Percentiles rank a stretch among this genome's conserved stretches.
These are phyloP conservation scores for Drosophila mimetica DNA, from an alignment of 2,888 invertebrate genomes.

Conservation along the genomic window DNA sequence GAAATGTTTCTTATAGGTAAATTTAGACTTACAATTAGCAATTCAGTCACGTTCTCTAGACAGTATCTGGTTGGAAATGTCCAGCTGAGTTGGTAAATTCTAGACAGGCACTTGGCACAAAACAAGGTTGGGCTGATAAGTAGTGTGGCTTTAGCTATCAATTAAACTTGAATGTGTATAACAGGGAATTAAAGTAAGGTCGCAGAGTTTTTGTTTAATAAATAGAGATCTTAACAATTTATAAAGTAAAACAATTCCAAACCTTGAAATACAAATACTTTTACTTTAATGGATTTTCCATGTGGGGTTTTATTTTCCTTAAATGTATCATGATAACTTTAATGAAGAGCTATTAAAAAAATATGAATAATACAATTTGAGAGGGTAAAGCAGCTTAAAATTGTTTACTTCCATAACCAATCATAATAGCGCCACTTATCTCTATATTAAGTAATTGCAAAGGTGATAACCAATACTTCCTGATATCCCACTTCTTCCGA, in stretches of 20 bases:
- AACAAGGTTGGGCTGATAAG: conserved; percentile 14
- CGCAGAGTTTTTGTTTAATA: not conserved
- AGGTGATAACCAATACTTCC: conserved; percentile 8
- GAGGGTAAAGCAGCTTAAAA: no score
- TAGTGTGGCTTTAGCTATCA: not conserved
- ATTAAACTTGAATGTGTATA: not conserved
- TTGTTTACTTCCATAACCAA: not conserved
- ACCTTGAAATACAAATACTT: not conserved
- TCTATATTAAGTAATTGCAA: conserved; percentile 4
- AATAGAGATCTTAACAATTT: not conserved
- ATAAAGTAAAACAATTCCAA: not conserved
- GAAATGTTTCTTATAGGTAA: conserved; percentile 20
- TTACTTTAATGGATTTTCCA: not conserved
- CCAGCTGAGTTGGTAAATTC: conserved; percentile 21
- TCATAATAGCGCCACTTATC: conserved; percentile 3
- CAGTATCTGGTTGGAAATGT: not conserved
- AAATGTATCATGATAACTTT: no score
- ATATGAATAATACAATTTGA: no score
- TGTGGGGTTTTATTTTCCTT: no score
- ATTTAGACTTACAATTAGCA: not conserved
- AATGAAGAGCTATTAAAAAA: no score
- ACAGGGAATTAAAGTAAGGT: not conserved
- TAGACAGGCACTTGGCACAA: not conserved
- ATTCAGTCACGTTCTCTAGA: conserved; percentile 14
- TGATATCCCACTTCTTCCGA: conserved; percentile 24